Conservation (phyloP, 2,888 invertebrate species). For the Nysson spinosus region DNA sequence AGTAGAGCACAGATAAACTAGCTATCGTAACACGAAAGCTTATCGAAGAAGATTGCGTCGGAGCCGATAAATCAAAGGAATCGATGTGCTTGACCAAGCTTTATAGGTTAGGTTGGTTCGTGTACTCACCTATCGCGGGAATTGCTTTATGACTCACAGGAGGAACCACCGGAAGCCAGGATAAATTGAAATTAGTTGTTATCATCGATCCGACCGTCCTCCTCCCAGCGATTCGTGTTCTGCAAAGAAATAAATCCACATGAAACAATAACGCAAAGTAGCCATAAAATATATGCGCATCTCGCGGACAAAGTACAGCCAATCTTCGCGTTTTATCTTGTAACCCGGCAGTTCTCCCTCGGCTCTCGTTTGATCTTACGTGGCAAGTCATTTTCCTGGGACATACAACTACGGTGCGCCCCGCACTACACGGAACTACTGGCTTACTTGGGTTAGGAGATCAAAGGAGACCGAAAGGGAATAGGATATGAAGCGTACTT, state of each 20-base stretch:
- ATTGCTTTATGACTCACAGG: conserved; percentile 36
- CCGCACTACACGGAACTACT: conserved; percentile 25
- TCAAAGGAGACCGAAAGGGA: conserved; percentile 42
- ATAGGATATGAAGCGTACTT: conserved; percentile 36
- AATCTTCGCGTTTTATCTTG: neutral
- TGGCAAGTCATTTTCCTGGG: conserved; percentile 29
- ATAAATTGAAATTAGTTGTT: conserved; percentile 66
- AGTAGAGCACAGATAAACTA: too few relatives aligned
- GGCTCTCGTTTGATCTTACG: conserved; percentile 39
- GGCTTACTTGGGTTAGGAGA: conserved; percentile 28
- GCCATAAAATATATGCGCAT: neutral
- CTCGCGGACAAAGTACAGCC: neutral
- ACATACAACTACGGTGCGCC: conserved; percentile 28
- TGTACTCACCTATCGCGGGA: conserved; percentile 7
- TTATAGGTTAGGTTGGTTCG: neutral
- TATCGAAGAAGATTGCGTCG: conserved; percentile 9
- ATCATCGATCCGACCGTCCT: conserved; percentile 40
- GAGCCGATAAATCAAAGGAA: conserved; percentile 39
- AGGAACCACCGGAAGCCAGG: conserved; percentile 32
- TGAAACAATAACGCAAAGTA: neutral
- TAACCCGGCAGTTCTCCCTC: conserved; percentile 2
- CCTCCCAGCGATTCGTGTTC: neutral
- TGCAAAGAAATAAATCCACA: neutral
- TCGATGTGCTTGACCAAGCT: conserved; percentile 24
- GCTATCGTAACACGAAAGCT: neutral